Evolutionary conservation across 1,140 invertebrate genomes (phyloP).

Genomic region (Drosophila tsacasi): DNA sequence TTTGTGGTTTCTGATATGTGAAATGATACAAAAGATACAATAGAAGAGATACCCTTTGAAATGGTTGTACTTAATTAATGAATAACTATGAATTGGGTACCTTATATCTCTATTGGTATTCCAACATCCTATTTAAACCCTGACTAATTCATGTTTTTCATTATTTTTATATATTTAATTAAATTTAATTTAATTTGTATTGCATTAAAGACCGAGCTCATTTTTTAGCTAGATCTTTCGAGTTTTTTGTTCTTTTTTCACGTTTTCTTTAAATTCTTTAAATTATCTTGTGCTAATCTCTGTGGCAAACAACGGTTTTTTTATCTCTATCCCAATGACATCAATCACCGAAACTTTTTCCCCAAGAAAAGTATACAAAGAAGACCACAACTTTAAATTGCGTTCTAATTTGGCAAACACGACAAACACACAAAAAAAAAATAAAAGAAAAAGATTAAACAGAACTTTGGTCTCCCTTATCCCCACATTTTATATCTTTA

Average conservation of each 20-base stretch:
- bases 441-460: neutral
- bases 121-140: neutral
- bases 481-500: neutral
- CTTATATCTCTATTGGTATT: neutral
- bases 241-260: neutral
- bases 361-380: slow-evolving; percentile 7
- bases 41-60: neutral
- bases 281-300: slow-evolving; percentile 18
- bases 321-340: slow-evolving; percentile 12
- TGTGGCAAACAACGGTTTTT: neutral
- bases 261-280: neutral
- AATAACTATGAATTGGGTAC: neutral
- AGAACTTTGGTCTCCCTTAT: neutral
- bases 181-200: neutral
- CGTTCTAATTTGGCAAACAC: slow-evolving; percentile 32
- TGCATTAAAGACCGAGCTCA: neutral
- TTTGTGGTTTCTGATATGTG: slow-evolving; percentile 1
- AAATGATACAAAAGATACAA: neutral
- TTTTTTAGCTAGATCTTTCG: neutral
- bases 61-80: neutral
- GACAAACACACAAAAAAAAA: neutral
- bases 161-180: neutral
- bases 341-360: slow-evolving; percentile 29
- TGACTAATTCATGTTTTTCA: neutral
- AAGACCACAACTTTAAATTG: slow-evolving; percentile 10